Base-by-base conservation (phyloP, 2,888 invertebrate species). In the Ennomos erosarius region DNA sequence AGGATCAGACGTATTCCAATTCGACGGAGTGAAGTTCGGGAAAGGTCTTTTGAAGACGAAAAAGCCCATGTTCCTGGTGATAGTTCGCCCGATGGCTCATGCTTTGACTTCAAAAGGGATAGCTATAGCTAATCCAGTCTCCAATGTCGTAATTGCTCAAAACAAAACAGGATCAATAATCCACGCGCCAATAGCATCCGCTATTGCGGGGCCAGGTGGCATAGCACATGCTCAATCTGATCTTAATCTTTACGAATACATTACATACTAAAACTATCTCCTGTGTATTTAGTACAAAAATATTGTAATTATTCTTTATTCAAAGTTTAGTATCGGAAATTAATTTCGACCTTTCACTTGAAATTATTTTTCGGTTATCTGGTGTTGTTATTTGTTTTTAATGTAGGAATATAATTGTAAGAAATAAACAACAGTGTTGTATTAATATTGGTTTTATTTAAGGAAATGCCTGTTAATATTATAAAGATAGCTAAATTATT, bases 141-240 rank as follows among this genome's bases (percentile, higher is more conserved):
- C 96, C 0, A 91, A 92, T 67, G 96, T 96, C 9, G 79, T 95
- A 34, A 84, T 96, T 11, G 92, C 93, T 55, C 88, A 92, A 65
- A 94, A 95, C 26, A 92, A 92, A 42, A 88, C 92, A 55, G 95
- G 94, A 0, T 93, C 94, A 61, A 94, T 96, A 46, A 83, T 94
- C 13, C 95, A 95, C 75, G 92, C 93, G 64, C 96, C 96, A 2
- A 92, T 93, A 61, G 95, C 96, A 0, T 93, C 95, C 0, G 96
- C 96, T 3, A 93, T 96, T 5, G 96, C 94, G 2, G 96, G 96
- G 8, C 96, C 95, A 36, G 96, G 96, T 5, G 96, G 96, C 9
- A 93, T 95, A 48, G 96, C 96, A 0, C 95, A 96, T 75, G 96
- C 96, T 0, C 94, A 96, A 75, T 95, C 96, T 55, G 95, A 96